Evolutionary conservation across 2,797 vertebrate species (phyloP).

Genomic region (Semaprochilodus insignis): DNA sequence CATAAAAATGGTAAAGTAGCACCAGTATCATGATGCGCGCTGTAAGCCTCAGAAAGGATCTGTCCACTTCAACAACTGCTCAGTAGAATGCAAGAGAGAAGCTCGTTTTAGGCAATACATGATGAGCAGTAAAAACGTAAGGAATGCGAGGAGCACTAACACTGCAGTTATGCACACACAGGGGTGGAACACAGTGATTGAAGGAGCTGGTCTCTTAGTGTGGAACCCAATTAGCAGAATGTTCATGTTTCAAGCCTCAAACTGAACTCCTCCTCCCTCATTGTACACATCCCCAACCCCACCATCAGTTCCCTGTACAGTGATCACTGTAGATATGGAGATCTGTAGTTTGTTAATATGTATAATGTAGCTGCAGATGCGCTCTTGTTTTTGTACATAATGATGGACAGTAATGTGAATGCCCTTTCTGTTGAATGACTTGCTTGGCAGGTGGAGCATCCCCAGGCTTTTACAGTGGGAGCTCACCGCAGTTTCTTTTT

Average conservation of each 20-base stretch:
- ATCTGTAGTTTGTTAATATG: constrained; percentile 90
- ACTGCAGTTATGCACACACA: background rate
- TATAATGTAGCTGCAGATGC: constrained; percentile 91
- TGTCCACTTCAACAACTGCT: constrained; percentile 3
- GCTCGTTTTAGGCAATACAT: constrained; percentile 17
- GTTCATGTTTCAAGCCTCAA: constrained; percentile 47
- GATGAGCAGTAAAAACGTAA: constrained; percentile 7
- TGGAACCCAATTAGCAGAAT: constrained; percentile 35
- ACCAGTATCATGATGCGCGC: background rate
- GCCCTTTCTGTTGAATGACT: constrained; percentile 77
- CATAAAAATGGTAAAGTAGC: background rate
- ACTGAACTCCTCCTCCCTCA: constrained; percentile 35
- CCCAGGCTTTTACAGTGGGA: constrained; percentile 77
- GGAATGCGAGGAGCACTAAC: constrained; percentile 25
- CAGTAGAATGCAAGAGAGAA: background rate
- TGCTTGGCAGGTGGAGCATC: constrained; percentile 70
- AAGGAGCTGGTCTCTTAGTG: constrained; percentile 52
- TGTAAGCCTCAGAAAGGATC: background rate
- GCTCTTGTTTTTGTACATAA: constrained; percentile 90
- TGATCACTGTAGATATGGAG: constrained; percentile 77
- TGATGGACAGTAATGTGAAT: constrained; percentile 92
- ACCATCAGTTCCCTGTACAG: constrained; percentile 67
- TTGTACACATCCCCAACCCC: constrained; percentile 11
- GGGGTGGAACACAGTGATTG: constrained; percentile 24
- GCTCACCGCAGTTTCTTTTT: constrained; percentile 75